These are phyloP conservation scores for Cantharis lateralis DNA, from an alignment of 2,888 invertebrate genomes.

Conservation along the genomic window DNA sequence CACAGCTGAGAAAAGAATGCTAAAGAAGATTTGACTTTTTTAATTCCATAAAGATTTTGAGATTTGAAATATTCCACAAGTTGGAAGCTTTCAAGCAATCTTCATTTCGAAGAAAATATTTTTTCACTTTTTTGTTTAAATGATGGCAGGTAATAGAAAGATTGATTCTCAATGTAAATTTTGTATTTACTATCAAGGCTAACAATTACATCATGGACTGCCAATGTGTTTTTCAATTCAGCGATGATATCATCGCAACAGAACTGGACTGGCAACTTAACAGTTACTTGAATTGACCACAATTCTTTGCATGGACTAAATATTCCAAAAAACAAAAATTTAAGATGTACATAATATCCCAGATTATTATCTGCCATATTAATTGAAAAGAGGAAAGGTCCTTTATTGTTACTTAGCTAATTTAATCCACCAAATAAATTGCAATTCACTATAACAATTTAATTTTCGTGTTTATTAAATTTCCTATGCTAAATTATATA, in stretches of 20 bases:
- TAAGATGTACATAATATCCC: too few relatives aligned
- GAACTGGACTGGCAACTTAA: not conserved
- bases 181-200: not conserved
- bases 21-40: too few relatives aligned
- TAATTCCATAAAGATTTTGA: too few relatives aligned
- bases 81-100: not conserved
- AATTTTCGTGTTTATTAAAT: too few relatives aligned
- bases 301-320: not conserved
- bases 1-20: not conserved
- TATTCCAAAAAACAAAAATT: too few relatives aligned
- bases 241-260: conserved; percentile 12
- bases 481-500: too few relatives aligned
- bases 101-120: not conserved
- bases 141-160: not conserved
- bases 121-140: not conserved
- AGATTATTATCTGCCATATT: too few relatives aligned
- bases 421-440: too few relatives aligned
- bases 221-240: conserved; percentile 9
- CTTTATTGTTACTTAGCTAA: too few relatives aligned
- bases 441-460: too few relatives aligned
- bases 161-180: not conserved
- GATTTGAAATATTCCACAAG: not conserved
- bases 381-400: too few relatives aligned
- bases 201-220: conserved; percentile 10
- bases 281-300: not conserved